Base-by-base conservation (phyloP, 1,140 invertebrate species). In the Spodoptera litura region DNA sequence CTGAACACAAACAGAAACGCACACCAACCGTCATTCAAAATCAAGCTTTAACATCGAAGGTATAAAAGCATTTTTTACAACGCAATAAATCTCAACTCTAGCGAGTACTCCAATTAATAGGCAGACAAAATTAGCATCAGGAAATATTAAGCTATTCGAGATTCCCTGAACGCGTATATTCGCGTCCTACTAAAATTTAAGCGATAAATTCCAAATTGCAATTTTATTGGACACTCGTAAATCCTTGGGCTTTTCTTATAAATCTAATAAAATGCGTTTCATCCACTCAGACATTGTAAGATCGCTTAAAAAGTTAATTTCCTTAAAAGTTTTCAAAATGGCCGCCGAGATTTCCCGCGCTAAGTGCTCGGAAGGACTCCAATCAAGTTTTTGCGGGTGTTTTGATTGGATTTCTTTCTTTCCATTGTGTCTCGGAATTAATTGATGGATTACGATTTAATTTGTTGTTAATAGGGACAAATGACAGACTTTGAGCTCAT, bases 241-340 rank as follows among this genome's bases (percentile, higher is more conserved):
- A 77, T 66, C 74, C 61, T 55, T n/a, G 27, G n/a, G 61, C 31
- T 52, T 77, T 77, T 66, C 44, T 52, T 38, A 56, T 53, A 44
- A 66, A 77, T 44, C 61, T 77, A 77, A 77, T 77, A 66, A 77
- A 77, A 56, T 75, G 49, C 61, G 62, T 56, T 77, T 77, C 61
- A 66, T 66, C 61, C 62, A 53, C 62, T 77, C 61, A 66, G 55
- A 59, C 71, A 59, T 52, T 55, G 61, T 53, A 55, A 56, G 61
- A 66, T 55, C 62, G 62, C 62, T 77, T 77, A 58, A 73, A 73
- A 73, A 61, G 53, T 73, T 73, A 64, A 77, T 77, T 77, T 77
- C 59, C 31, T 68, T 77, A 66, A 77, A 56, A 77, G 51, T 55
- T 77, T 58, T 31, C 4, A 49, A 56, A 59, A 53, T 56, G 64